Conservation (phyloP, 2,797 vertebrate species). For the Euthynnus affinis region DNA sequence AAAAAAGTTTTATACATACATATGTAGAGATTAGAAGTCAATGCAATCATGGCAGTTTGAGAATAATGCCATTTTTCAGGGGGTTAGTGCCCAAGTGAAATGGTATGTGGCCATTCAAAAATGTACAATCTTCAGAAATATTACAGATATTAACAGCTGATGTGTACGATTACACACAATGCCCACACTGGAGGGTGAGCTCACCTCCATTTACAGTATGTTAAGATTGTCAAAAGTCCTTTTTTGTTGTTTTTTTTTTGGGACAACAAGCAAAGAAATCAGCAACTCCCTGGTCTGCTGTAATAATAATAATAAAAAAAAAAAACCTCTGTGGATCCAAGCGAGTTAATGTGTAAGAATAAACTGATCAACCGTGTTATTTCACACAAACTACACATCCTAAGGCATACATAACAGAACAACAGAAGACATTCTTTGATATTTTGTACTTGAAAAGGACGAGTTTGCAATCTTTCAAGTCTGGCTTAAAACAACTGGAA, state of each 20-base stretch:
- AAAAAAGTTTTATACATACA: constrained; percentile 17
- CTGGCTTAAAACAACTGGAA: too few species aligned
- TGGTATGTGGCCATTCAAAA: background rate
- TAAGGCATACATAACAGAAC: constrained; percentile 46
- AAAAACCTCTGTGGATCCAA: constrained; percentile 11
- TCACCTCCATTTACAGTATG: constrained; percentile 46
- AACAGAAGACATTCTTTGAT: background rate
- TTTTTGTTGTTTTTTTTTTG: constrained; percentile 1
- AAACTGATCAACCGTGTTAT: background rate
- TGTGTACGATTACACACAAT: constrained; percentile 20
- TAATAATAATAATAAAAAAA: too few species aligned
- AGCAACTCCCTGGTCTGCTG: background rate
- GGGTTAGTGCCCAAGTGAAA: constrained; percentile 24
- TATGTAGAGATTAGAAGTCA: constrained; percentile 20
- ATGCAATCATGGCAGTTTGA: constrained; percentile 59
- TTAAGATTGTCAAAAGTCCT: constrained; percentile 54
- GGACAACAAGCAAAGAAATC: constrained; percentile 4
- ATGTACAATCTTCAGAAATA: constrained; percentile 28
- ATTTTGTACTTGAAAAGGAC: background rate
- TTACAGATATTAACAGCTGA: constrained; percentile 28
- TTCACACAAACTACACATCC: constrained; percentile 27
- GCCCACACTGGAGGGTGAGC: constrained; percentile 39
- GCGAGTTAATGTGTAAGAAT: background rate
- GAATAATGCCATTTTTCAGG: constrained; percentile 4
- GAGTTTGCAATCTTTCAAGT: too few species aligned